Conservation (phyloP, 1,140 invertebrate species). For the Trichonephila clavata region DNA sequence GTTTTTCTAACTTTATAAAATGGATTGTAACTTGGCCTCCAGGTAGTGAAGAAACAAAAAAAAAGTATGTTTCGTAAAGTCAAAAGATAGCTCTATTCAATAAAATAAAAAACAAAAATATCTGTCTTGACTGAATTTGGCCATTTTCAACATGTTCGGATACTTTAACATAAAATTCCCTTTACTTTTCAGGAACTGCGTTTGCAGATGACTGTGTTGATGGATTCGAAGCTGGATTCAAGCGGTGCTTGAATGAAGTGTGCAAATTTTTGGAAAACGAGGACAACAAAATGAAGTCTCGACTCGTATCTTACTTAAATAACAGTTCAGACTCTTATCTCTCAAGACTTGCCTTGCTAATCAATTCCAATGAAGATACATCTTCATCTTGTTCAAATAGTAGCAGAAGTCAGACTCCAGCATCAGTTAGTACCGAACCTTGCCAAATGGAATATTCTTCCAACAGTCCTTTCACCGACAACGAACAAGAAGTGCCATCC, state of each 20-base stretch:
- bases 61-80: too few relatives aligned
- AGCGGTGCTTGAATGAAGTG: conserved; percentile 9
- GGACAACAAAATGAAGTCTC: not conserved
- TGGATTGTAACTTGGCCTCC: too few relatives aligned
- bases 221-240: conserved; percentile 15
- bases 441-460: conserved; percentile 26
- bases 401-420: conserved; percentile 56
- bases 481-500: not conserved
- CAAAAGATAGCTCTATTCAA: too few relatives aligned
- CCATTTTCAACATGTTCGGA: too few relatives aligned
- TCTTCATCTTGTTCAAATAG: conserved; percentile 43
- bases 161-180: not conserved
- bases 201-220: not conserved
- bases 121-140: too few relatives aligned
- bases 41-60: too few relatives aligned
- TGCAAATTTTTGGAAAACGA: conserved; percentile 20
- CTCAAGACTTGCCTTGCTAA: not conserved
- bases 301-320: conserved; percentile 3
- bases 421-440: not conserved
- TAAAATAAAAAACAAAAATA: too few relatives aligned
- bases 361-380: not conserved
- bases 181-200: not conserved
- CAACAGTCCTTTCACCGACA: conserved; percentile 24
- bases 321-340: not conserved
- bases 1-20: too few relatives aligned